These are phyloP conservation scores for Notiomystis cincta DNA, from an alignment of 2,113 vertebrate genomes.

Conservation along the genomic window DNA sequence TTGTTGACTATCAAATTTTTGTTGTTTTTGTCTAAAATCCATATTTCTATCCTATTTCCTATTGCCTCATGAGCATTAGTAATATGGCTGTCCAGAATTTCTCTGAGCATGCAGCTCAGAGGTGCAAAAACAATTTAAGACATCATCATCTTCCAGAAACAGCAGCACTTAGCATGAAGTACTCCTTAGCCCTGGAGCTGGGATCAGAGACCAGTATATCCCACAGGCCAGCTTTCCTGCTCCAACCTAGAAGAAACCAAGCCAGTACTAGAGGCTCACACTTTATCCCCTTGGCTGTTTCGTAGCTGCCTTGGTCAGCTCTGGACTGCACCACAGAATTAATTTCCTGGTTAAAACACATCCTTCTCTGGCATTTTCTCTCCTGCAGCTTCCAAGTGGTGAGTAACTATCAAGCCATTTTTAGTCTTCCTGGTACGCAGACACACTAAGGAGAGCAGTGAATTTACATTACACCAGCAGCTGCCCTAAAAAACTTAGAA, in stretches of 20 bases:
- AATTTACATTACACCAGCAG: neutral
- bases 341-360: neutral
- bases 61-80: neutral
- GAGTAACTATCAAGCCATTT: neutral
- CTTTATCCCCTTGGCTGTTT: neutral
- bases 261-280: accelerated
- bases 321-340: neutral
- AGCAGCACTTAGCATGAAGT: neutral
- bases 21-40: neutral
- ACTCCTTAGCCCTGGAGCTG: neutral
- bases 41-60: neutral
- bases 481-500: neutral
- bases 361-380: neutral
- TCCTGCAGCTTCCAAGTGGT: neutral
- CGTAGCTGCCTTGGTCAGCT: neutral
- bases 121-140: neutral
- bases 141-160: neutral
- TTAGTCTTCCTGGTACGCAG: accelerated
- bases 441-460: neutral
- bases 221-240: accelerated
- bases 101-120: neutral
- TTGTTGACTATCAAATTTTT: too few relatives aligned
- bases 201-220: neutral
- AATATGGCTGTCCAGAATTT: neutral
- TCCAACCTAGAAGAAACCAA: neutral